These are phyloP conservation scores for Caiman crocodilus DNA, from an alignment of 2,797 vertebrate genomes.

Conservation along the genomic window DNA sequence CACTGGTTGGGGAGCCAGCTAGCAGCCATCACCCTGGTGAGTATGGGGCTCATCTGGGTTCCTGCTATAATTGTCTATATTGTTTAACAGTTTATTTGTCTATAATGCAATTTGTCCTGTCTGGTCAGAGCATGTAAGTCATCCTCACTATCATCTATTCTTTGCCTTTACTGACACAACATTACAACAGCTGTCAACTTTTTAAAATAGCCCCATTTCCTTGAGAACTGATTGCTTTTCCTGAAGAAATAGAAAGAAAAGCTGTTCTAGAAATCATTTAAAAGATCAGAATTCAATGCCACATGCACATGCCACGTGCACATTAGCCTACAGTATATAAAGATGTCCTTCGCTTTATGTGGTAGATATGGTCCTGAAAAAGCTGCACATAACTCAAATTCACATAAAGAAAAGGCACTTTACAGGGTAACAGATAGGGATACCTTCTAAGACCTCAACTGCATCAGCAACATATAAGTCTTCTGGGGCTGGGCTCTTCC, in stretches of 20 bases:
- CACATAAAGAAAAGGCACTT: too few relatives aligned
- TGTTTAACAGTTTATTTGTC: neutral
- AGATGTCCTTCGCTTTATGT: too few relatives aligned
- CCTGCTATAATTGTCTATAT: neutral
- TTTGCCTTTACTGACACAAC: slow-evolving; percentile 30
- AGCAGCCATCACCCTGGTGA: too few relatives aligned
- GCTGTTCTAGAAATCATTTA: neutral
- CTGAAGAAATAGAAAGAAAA: neutral
- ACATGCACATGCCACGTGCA: neutral
- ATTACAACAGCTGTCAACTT: slow-evolving; percentile 17
- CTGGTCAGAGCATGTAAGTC: slow-evolving; percentile 6
- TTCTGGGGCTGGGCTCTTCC: too few relatives aligned
- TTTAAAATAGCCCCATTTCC: slow-evolving; percentile 5
- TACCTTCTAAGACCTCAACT: too few relatives aligned
- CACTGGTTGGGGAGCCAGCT: too few relatives aligned
- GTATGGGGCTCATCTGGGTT: too few relatives aligned
- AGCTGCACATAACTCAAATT: too few relatives aligned
- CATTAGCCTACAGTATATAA: neutral
- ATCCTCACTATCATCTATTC: neutral
- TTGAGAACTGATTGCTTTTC: neutral
- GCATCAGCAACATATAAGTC: too few relatives aligned
- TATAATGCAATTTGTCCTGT: neutral
- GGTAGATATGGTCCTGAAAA: too few relatives aligned
- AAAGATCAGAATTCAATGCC: neutral
- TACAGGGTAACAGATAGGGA: too few relatives aligned